Evolutionary conservation across 1,140 invertebrate genomes (phyloP).

Genomic region (Anastatus disparis): DNA sequence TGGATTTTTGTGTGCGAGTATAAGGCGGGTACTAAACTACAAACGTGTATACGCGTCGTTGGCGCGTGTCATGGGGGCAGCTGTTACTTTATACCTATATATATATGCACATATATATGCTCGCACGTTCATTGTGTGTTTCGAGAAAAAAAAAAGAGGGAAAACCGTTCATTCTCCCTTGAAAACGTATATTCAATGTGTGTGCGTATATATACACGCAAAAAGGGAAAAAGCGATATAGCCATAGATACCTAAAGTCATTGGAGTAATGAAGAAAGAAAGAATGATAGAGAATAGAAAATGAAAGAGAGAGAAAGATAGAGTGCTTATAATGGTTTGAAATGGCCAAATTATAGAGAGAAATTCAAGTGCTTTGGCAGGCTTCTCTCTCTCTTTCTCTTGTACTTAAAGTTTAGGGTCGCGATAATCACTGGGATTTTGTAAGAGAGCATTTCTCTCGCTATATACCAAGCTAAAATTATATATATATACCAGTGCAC

Average conservation of each 20-base stretch:
- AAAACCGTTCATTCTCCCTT: slow-evolving; percentile 32
- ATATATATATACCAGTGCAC: too few species aligned
- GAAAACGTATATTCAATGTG: too few species aligned
- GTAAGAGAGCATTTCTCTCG: neutral
- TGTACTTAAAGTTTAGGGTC: too few species aligned
- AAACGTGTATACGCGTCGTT: slow-evolving; percentile 2
- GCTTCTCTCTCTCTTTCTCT: slow-evolving; percentile 26
- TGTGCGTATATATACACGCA: too few species aligned
- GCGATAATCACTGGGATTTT: neutral
- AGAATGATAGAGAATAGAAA: slow-evolving; percentile 30
- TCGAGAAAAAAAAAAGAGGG: slow-evolving; percentile 46
- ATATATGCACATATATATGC: too few species aligned
- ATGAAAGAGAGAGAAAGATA: slow-evolving; percentile 17
- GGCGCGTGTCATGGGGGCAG: slow-evolving; percentile 52
- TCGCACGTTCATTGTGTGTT: slow-evolving; percentile 49
- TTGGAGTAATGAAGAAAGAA: slow-evolving; percentile 10
- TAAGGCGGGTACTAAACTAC: too few species aligned
- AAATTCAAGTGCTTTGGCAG: slow-evolving; percentile 31
- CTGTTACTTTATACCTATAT: too few species aligned
- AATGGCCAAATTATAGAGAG: slow-evolving; percentile 51
- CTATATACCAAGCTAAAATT: neutral
- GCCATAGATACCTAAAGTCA: too few species aligned
- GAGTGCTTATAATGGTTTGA: slow-evolving; percentile 44
- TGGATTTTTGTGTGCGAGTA: too few species aligned
- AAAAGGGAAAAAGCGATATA: too few species aligned